Conservation (phyloP, 2,113 vertebrate genomes). For the Hypanus sabinus region DNA sequence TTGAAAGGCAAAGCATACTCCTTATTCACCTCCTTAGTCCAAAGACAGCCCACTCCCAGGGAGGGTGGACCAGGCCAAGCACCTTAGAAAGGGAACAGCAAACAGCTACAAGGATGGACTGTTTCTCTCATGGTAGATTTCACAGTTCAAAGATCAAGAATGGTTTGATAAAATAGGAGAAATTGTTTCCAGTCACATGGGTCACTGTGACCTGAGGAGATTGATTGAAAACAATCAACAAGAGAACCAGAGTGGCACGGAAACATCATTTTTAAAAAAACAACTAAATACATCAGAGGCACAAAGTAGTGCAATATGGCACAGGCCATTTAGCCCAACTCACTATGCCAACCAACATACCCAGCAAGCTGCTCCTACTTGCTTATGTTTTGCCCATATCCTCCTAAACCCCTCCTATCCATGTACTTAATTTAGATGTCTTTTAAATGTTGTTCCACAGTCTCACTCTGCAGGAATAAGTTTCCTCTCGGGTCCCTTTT, state of each 20-base stretch:
- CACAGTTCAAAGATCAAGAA: neutral
- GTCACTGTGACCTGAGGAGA: neutral
- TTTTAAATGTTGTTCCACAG: too few species aligned
- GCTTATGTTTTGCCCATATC: too few species aligned
- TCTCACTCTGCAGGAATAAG: too few species aligned
- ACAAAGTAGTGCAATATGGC: too few species aligned
- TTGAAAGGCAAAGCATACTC: neutral
- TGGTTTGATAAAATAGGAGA: neutral
- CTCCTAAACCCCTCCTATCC: too few species aligned
- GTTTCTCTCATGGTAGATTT: neutral
- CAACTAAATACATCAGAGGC: too few species aligned
- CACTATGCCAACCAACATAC: too few species aligned
- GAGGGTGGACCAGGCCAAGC: neutral
- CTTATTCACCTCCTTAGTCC: neutral
- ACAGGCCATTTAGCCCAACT: too few species aligned
- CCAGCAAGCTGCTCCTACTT: too few species aligned
- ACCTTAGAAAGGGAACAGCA: too few species aligned
- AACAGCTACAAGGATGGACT: neutral
- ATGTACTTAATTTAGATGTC: too few species aligned
- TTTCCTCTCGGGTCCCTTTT: too few species aligned
- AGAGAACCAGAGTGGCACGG: neutral
- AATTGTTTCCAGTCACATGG: neutral
- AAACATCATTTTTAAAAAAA: neutral
- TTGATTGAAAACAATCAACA: neutral
- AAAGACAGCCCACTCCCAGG: neutral